A percentile compares a stretch with the other conserved stretches of the same genome.
These are phyloP conservation scores for Acipenser ruthenus DNA, from an alignment of 2,797 vertebrate species.

Conservation along the genomic window DNA sequence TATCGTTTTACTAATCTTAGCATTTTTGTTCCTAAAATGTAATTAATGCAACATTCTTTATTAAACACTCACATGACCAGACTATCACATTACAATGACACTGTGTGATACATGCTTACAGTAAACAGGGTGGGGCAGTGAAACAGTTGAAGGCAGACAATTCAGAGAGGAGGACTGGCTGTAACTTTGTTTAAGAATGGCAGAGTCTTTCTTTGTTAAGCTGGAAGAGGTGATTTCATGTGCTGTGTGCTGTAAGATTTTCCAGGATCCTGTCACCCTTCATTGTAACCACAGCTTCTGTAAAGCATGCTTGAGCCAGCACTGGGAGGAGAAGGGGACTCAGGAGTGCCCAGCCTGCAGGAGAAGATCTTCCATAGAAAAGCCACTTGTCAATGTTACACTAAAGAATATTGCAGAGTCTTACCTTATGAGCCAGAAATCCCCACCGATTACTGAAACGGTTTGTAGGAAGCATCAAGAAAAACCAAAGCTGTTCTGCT, in stretches of 20 bases:
- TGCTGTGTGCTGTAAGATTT: slow-evolving; percentile 55
- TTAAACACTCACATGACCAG: too few species aligned
- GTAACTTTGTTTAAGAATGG: too few species aligned
- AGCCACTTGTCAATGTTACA: neutral
- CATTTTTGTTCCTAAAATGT: too few species aligned
- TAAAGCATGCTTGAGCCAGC: slow-evolving; percentile 42
- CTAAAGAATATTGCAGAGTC: slow-evolving; percentile 10
- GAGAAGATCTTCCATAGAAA: neutral
- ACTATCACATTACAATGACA: too few species aligned
- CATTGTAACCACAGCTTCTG: slow-evolving; percentile 61
- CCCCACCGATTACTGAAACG: slow-evolving; percentile 17
- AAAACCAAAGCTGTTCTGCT: slow-evolving; percentile 23
- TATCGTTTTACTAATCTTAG: too few species aligned
- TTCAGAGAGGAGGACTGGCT: too few species aligned
- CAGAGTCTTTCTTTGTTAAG: too few species aligned
- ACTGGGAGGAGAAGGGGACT: slow-evolving; percentile 34
- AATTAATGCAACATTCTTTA: too few species aligned
- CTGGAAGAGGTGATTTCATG: slow-evolving; percentile 45
- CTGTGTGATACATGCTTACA: too few species aligned
- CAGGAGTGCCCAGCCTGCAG: slow-evolving; percentile 51
- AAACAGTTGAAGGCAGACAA: too few species aligned
- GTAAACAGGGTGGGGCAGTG: too few species aligned
- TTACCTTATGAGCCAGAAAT: neutral
- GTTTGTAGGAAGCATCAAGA: slow-evolving; percentile 19
- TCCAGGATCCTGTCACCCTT: slow-evolving; percentile 49